These are phyloP conservation scores for Dendrolimus pini DNA, from an alignment of 2,888 invertebrate species.

Conservation along the genomic window DNA sequence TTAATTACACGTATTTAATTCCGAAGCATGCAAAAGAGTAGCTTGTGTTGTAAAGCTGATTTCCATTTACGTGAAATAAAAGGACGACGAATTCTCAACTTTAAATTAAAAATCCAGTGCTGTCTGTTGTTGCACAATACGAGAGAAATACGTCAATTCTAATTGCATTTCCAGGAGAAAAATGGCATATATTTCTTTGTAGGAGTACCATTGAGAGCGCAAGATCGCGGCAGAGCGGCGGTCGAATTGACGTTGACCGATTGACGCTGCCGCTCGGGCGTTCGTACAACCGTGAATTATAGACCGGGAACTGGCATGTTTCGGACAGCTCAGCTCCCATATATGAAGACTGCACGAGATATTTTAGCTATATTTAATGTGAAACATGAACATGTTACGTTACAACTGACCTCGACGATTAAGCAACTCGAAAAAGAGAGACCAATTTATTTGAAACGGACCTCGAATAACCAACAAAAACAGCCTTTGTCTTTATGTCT, in stretches of 20 bases:
- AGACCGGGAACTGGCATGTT: conserved; percentile 40
- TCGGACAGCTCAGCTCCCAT: conserved; percentile 35
- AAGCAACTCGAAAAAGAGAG: background rate
- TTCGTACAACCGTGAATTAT: conserved; percentile 45
- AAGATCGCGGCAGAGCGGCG: conserved; percentile 36
- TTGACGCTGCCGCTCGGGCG: conserved; percentile 37
- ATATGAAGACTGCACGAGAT: conserved; percentile 16
- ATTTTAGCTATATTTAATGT: background rate
- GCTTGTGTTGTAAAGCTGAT: conserved; percentile 6
- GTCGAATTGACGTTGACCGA: conserved; percentile 58
- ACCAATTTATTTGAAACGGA: background rate
- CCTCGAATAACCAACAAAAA: background rate
- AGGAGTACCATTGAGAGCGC: conserved; percentile 40
- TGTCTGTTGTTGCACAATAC: conserved; percentile 42
- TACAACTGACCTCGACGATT: background rate
- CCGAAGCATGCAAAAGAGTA: background rate
- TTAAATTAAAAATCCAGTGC: conserved; percentile 36
- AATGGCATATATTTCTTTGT: conserved; percentile 60
- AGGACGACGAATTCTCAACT: conserved; percentile 12
- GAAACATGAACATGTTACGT: background rate
- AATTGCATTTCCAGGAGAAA: conserved; percentile 63
- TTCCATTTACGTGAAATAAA: conserved; percentile 18
- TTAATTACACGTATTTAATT: too few species aligned
- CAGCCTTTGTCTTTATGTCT: background rate
- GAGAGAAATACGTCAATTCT: conserved; percentile 53